Evolutionary conservation across 2,797 vertebrate species (phyloP).

Genomic region (Pterois miles): DNA sequence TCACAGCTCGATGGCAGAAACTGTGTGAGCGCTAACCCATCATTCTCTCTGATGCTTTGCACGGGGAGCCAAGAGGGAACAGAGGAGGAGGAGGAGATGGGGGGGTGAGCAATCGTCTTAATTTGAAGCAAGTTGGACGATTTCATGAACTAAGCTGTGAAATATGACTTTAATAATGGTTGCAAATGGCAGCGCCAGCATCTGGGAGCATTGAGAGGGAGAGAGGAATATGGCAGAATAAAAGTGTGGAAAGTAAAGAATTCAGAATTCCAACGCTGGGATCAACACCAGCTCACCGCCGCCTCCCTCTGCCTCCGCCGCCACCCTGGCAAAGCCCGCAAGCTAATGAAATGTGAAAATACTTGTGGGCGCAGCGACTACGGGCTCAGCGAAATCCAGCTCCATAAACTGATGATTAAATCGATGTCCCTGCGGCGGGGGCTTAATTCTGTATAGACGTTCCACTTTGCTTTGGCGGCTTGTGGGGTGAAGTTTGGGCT

Average conservation of each 20-base stretch:
- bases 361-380: slow-evolving; percentile 80
- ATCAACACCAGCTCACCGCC: slow-evolving; percentile 55
- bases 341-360: slow-evolving; percentile 84
- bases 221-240: slow-evolving; percentile 36
- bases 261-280: slow-evolving; percentile 57
- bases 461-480: slow-evolving; percentile 38
- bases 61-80: neutral
- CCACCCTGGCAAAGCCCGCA: slow-evolving; percentile 77
- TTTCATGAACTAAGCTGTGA: slow-evolving; percentile 78
- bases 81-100: neutral
- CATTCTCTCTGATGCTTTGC: slow-evolving; percentile 18
- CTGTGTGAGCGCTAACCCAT: slow-evolving; percentile 10
- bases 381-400: slow-evolving; percentile 75
- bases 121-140: slow-evolving; percentile 71
- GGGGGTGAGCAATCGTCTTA: slow-evolving; percentile 53
- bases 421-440: slow-evolving; percentile 74
- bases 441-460: slow-evolving; percentile 73
- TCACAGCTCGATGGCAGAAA: neutral
- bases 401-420: slow-evolving; percentile 81
- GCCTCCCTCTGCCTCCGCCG: slow-evolving; percentile 41
- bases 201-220: slow-evolving; percentile 43
- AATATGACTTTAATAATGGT: slow-evolving; percentile 84
- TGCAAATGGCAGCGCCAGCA: slow-evolving; percentile 75
- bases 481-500: slow-evolving; percentile 7
- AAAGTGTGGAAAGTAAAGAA: slow-evolving; percentile 66